Conservation (phyloP, 2,888 invertebrate genomes). For the Agrochola macilenta region DNA sequence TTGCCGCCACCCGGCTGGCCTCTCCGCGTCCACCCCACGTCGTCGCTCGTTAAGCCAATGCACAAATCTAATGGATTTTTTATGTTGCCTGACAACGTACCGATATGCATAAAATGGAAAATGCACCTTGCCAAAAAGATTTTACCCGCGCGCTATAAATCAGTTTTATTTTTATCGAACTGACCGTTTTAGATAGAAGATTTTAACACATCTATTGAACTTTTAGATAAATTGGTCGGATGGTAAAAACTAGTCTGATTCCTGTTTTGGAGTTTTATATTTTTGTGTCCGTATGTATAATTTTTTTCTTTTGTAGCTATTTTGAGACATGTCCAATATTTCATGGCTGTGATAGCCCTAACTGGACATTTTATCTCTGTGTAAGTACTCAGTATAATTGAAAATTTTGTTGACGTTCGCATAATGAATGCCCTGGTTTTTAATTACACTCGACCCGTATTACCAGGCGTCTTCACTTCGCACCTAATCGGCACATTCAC, state of each 20-base stretch:
- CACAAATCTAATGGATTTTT: slow-evolving; percentile 87
- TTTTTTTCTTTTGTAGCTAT: not conserved
- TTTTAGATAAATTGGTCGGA: slow-evolving; percentile 44
- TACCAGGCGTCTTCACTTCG: slow-evolving; percentile 24
- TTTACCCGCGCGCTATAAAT: slow-evolving; percentile 72
- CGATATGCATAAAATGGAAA: slow-evolving; percentile 81
- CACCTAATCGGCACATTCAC: slow-evolving; percentile 37
- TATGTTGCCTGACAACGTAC: slow-evolving; percentile 80
- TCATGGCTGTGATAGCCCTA: not conserved
- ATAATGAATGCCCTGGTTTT: slow-evolving; percentile 26
- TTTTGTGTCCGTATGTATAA: not conserved
- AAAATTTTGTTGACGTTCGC: slow-evolving; percentile 21
- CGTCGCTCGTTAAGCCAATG: slow-evolving; percentile 76
- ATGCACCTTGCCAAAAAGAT: slow-evolving; percentile 82
- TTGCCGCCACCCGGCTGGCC: slow-evolving; percentile 55
- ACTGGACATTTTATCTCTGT: not conserved
- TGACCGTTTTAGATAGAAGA: slow-evolving; percentile 61
- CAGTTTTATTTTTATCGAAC: slow-evolving; percentile 75
- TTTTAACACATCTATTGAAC: slow-evolving; percentile 50
- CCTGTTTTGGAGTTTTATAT: slow-evolving; percentile 3
- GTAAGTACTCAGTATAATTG: slow-evolving; percentile 35
- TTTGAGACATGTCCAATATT: not conserved
- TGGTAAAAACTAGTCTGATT: slow-evolving; percentile 24
- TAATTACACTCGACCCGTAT: slow-evolving; percentile 39
- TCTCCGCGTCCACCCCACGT: slow-evolving; percentile 63